A percentile compares a stretch with the other conserved stretches of the same genome.
These are phyloP conservation scores for Hydrozoanthus tunicans DNA, from an alignment of 64 coral and sea anemone species.

Conservation along the genomic window DNA sequence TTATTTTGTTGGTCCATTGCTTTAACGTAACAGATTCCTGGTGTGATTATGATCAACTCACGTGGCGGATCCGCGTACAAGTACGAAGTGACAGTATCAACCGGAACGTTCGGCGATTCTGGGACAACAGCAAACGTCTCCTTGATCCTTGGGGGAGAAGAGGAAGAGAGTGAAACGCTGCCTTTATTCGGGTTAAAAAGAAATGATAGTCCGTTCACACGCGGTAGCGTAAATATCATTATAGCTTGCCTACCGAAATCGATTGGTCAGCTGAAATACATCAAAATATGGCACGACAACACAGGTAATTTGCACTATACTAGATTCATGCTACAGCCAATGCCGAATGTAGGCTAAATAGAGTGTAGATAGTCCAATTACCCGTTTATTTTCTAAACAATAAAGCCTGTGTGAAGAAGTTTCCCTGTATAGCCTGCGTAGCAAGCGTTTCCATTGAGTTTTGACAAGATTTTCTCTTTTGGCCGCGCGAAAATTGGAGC, in stretches of 20 bases:
- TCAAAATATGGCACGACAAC: constrained; percentile 55
- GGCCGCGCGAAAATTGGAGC: no score
- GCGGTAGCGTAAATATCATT: constrained; percentile 68
- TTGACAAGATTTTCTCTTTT: no score
- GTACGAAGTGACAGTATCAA: constrained; percentile 74
- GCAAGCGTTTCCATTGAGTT: no score
- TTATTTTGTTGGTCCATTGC: background rate
- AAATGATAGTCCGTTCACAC: constrained; percentile 43
- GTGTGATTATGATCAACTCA: constrained; percentile 28
- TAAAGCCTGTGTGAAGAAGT: no score
- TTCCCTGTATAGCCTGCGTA: no score
- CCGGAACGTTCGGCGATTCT: constrained; percentile 71
- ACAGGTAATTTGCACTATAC: background rate
- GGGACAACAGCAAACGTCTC: constrained; percentile 83
- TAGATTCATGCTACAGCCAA: no score
- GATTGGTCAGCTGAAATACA: background rate
- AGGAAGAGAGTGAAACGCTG: constrained; percentile 55
- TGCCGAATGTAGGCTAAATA: no score
- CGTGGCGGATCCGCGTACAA: constrained; percentile 17
- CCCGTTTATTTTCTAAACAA: no score
- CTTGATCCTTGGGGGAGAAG: constrained; percentile 62
- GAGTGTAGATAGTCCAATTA: no score
- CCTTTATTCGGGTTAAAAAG: constrained; percentile 48
- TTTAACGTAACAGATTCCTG: background rate
- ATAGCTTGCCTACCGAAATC: constrained; percentile 38